A percentile compares a stretch with the other conserved stretches of the same genome.
Conservation (phyloP, 2,888 invertebrate species). For the Venusia cambrica region DNA sequence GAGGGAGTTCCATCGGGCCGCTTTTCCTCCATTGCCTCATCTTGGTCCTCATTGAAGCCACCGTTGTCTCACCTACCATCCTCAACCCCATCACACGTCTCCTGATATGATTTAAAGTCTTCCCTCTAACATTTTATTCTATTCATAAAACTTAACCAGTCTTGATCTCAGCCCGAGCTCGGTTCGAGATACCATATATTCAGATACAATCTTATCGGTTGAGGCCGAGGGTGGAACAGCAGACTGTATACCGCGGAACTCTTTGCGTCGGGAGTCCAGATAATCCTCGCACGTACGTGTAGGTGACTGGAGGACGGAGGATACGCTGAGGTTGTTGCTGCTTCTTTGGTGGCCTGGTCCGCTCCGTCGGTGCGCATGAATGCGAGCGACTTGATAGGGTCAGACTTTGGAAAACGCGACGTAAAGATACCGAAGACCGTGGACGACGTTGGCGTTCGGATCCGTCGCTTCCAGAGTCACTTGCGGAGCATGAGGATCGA, state of each 20-base stretch:
- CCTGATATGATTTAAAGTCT: slow-evolving; percentile 69
- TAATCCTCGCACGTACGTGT: slow-evolving; percentile 90
- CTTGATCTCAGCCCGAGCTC: slow-evolving; percentile 58
- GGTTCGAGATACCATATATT: slow-evolving; percentile 28
- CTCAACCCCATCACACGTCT: slow-evolving; percentile 49
- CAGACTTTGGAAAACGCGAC: slow-evolving; percentile 87
- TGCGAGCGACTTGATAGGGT: slow-evolving; percentile 83
- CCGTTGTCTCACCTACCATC: slow-evolving; percentile 42
- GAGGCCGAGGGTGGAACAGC: slow-evolving; percentile 55
- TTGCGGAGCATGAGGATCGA: slow-evolving; percentile 78
- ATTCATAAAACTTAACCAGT: slow-evolving; percentile 66
- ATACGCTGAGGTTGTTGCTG: slow-evolving; percentile 87
- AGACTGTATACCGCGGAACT: slow-evolving; percentile 83
- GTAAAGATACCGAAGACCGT: slow-evolving; percentile 84
- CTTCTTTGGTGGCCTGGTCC: slow-evolving; percentile 73
- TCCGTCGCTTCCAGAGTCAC: slow-evolving; percentile 84
- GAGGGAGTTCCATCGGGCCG: slow-evolving; percentile 23
- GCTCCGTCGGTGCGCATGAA: slow-evolving; percentile 80
- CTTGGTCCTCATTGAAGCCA: slow-evolving; percentile 66
- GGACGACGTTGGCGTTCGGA: slow-evolving; percentile 72
- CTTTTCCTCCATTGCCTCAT: slow-evolving; percentile 36
- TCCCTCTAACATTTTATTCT: slow-evolving; percentile 56
- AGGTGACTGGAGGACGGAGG: slow-evolving; percentile 87
- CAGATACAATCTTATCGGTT: slow-evolving; percentile 58
- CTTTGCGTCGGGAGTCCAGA: slow-evolving; percentile 91